A percentile compares a stretch with the other conserved stretches of the same genome.
Evolutionary conservation across 1,140 invertebrate genomes (phyloP).

Genomic region (Drosophila trapezifrons): DNA sequence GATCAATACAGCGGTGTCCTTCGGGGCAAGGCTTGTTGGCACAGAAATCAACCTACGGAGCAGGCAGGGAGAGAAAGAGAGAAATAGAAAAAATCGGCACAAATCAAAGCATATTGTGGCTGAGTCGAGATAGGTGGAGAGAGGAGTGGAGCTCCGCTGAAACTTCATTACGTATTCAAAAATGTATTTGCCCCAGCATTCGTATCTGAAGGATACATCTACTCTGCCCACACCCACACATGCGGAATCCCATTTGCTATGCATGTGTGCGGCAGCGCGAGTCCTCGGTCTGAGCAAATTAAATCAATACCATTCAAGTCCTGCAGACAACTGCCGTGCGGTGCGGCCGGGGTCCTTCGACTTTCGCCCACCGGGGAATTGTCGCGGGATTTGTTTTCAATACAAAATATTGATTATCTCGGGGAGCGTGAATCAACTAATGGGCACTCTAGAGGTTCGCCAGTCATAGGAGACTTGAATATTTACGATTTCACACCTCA

Average conservation of each 20-base stretch:
- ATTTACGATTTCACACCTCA: not conserved
- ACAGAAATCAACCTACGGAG: conserved; percentile 88
- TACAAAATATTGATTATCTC: conserved; percentile 51
- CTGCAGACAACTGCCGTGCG: conserved; percentile 35
- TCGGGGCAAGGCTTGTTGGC: conserved; percentile 88
- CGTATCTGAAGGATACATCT: conserved; percentile 39
- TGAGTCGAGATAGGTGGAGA: conserved; percentile 13
- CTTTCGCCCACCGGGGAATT: conserved; percentile 45
- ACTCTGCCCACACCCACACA: conserved; percentile 5
- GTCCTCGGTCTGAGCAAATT: conserved; percentile 51
- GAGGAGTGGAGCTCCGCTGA: not conserved
- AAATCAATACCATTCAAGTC: conserved; percentile 63
- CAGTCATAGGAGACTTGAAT: conserved; percentile 5
- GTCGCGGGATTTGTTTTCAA: conserved; percentile 49
- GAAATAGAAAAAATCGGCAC: conserved; percentile 26
- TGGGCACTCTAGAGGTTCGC: conserved; percentile 9
- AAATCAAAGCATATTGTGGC: conserved; percentile 69
- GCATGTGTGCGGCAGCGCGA: conserved; percentile 21
- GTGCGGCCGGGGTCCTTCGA: conserved; percentile 29
- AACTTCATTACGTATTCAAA: conserved; percentile 78
- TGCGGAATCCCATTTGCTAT: conserved; percentile 29
- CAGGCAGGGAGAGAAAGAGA: conserved; percentile 14
- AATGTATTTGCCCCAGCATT: conserved; percentile 55
- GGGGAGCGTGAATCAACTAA: conserved; percentile 29
- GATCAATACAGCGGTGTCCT: conserved; percentile 88